These are phyloP conservation scores for Rambutsinella grinnellia DNA, from an alignment of 2,888 invertebrate species.

Conservation along the genomic window DNA sequence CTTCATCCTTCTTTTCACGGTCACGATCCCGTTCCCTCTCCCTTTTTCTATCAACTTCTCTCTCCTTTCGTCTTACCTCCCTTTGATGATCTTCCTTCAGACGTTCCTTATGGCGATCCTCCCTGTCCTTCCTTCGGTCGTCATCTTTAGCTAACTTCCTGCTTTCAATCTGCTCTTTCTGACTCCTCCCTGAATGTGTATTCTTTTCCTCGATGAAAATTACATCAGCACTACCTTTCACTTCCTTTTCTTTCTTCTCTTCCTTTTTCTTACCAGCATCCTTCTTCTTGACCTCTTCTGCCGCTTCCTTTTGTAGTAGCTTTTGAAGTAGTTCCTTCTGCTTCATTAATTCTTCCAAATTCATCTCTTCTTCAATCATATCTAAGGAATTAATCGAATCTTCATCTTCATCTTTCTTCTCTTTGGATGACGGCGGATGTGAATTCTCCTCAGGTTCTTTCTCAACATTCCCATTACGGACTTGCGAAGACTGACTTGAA, in stretches of 20 bases:
- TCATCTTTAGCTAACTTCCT: constrained; percentile 59
- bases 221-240: neutral
- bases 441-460: neutral
- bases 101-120: constrained; percentile 21
- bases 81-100: neutral
- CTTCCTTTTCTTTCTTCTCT: constrained; percentile 23
- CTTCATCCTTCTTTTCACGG: neutral
- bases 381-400: constrained; percentile 69
- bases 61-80: constrained; percentile 5
- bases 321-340: constrained; percentile 77
- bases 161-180: constrained; percentile 15
- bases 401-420: constrained; percentile 74
- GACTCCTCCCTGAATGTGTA: neutral
- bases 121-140: constrained; percentile 63
- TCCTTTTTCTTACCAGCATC: constrained; percentile 21
- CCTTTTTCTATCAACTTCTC: constrained; percentile 11
- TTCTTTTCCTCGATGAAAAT: neutral
- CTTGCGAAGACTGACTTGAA: neutral
- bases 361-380: constrained; percentile 81
- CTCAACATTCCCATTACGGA: constrained; percentile 6
- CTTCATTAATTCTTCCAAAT: constrained; percentile 89
- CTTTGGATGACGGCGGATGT: neutral
- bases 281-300: constrained; percentile 11
- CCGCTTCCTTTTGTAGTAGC: constrained; percentile 46
- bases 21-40: constrained; percentile 44